phyloP scores from a whole-genome alignment of 1,140 invertebrate species.

The Chironomus tepperi region DNA sequence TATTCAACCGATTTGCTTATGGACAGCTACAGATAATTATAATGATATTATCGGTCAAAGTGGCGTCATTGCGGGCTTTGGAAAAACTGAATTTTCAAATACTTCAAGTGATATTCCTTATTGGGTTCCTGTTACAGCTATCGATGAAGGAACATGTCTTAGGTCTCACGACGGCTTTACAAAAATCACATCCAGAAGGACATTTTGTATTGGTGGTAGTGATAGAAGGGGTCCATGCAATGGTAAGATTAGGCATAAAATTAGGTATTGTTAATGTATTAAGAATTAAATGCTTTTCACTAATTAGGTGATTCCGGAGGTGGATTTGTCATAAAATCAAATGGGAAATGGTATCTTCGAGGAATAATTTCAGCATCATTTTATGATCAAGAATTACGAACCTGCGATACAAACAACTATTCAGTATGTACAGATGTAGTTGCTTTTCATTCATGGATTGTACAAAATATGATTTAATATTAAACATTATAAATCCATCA shows the following conservation, averaged over 20 bases:
- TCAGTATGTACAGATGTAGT: constrained; percentile 27
- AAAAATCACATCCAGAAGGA: constrained; percentile 35
- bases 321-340: constrained; percentile 35
- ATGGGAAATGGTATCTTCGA: constrained; percentile 34
- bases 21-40: constrained; percentile 28
- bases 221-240: constrained; percentile 37
- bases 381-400: constrained; percentile 28
- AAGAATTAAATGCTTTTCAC: no score
- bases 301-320: constrained; percentile 39
- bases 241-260: no score
- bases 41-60: constrained; percentile 32
- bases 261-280: no score
- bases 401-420: constrained; percentile 27
- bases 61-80: constrained; percentile 39
- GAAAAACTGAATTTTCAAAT: constrained; percentile 31
- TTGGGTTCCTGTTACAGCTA: constrained; percentile 32
- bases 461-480: not conserved
- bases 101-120: constrained; percentile 23
- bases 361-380: constrained; percentile 35
- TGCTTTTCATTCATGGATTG: constrained; percentile 26
- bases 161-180: constrained; percentile 31
- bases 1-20: constrained; percentile 36
- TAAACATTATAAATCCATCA: no score
- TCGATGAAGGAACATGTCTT: constrained; percentile 35
- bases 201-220: constrained; percentile 37